These are phyloP conservation scores for Arnoldichthys spilopterus DNA, from an alignment of 2,797 vertebrate genomes.

Conservation along the genomic window DNA sequence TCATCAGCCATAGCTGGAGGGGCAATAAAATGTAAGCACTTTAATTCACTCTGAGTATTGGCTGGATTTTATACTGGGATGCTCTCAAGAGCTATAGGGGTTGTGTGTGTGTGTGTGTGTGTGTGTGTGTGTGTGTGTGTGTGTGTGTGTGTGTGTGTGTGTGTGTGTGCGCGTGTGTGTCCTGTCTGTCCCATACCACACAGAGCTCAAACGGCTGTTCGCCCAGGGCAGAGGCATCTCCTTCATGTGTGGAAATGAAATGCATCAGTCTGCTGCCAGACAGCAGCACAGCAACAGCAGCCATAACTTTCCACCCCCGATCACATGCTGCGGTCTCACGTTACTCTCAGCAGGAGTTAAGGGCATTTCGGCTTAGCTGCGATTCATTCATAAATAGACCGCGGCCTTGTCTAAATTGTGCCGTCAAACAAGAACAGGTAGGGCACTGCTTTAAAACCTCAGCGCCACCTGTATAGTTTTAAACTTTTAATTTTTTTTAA, in stretches of 20 bases:
- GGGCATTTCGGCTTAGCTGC: slow-evolving; percentile 3
- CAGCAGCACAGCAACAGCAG: slow-evolving; percentile 13
- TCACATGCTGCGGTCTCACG: slow-evolving; percentile 36
- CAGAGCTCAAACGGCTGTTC: slow-evolving; percentile 32
- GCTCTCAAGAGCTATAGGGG: slow-evolving; percentile 2
- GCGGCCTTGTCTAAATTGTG: neutral
- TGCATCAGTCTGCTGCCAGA: slow-evolving; percentile 28
- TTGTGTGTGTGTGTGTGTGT: slow-evolving; percentile 1
- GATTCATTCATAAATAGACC: slow-evolving; percentile 25
- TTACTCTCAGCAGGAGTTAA: slow-evolving; percentile 29
- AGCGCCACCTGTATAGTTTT: too few relatives aligned
- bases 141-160: neutral
- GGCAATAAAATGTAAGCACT: slow-evolving; percentile 50
- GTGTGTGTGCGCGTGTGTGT: slow-evolving; percentile 28
- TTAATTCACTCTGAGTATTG: slow-evolving; percentile 54
- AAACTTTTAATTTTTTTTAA: too few relatives aligned
- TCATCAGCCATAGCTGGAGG: slow-evolving; percentile 37
- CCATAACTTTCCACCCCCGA: slow-evolving; percentile 41
- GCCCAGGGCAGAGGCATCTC: slow-evolving; percentile 31
- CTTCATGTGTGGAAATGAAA: slow-evolving; percentile 35
- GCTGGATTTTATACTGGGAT: slow-evolving; percentile 29
- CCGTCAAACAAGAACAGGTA: too few relatives aligned
- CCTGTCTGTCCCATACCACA: slow-evolving; percentile 19
- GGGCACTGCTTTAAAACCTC: too few relatives aligned
- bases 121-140: slow-evolving; percentile 8